Base-by-base conservation (phyloP, 2,888 invertebrate genomes). In the Urechis unicinctus region DNA sequence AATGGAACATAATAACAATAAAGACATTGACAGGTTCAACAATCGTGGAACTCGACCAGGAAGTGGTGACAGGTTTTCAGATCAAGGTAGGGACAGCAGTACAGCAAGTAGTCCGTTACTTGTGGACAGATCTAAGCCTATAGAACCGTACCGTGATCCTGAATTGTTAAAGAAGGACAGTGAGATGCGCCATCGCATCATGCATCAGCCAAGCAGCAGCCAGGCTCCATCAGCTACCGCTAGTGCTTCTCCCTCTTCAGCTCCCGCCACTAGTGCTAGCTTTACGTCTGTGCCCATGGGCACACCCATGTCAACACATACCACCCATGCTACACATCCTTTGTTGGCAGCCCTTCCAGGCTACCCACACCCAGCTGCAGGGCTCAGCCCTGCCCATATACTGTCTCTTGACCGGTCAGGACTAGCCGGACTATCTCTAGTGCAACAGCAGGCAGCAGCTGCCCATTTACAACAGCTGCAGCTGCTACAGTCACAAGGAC, bases 211-310 rank as follows among this genome's bases (percentile, higher is more conserved):
- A 42, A 26, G 46, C 31, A 24, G 46, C n/a, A 47, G n/a, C 1
- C 46, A 29, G 46, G 13, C 48, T 9, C 48, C 36, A 21, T 29
- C 47, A 30, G 21, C 47, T 28, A n/a, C 26, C 42, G 22, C 22
- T 42, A 24, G 41, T 31, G 22, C 29, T 47, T n/a, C 29, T 31
- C 29, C 6, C 53, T 24, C 17, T 21, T 29, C 24, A 9, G 24
- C 17, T 61, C 30, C 6, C 21, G 28, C 13, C 48, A 22, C 9
- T 28, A 22, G 58, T 43, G 61, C 59, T 64, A 68, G 66, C 71
- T 58, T 58, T 65, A 65, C 65, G 65, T 61, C 56, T 55, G 62
- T 64, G 65, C 73, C 65, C 73, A 74, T 71, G 9, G 25, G 9
- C 13, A 25, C 6, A 9, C 13, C 24, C 25, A 9, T 48, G 4